Percentiles rank a stretch among this genome's conserved stretches.
phyloP scores from a whole-genome alignment of 2,797 vertebrate genomes.

The Mallotus villosus region DNA sequence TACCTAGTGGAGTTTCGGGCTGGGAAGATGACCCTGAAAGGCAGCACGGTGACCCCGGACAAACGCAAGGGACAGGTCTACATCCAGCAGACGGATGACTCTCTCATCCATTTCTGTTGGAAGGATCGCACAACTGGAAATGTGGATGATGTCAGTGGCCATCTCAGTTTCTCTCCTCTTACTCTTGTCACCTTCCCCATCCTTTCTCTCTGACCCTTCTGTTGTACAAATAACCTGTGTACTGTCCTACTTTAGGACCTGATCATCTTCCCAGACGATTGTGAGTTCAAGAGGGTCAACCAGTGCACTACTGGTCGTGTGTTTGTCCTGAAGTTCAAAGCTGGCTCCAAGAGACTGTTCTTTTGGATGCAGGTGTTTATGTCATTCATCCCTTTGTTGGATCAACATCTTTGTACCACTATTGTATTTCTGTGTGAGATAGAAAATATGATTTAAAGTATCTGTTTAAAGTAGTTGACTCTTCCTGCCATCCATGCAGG shows the following conservation, averaged over 20 bases:
- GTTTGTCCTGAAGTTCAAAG: slow-evolving; percentile 96
- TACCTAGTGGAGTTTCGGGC: slow-evolving; percentile 96
- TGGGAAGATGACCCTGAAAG: slow-evolving; percentile 95
- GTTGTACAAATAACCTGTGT: background rate
- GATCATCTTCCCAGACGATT: slow-evolving; percentile 98
- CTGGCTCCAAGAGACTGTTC: slow-evolving; percentile 95
- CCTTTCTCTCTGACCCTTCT: background rate
- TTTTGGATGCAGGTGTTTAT: slow-evolving; percentile 96
- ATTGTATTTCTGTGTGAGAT: background rate
- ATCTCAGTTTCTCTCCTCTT: background rate
- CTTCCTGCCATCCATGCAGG: slow-evolving; percentile 51
- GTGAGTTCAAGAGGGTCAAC: slow-evolving; percentile 93
- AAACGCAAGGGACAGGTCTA: slow-evolving; percentile 95
- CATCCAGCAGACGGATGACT: slow-evolving; percentile 96
- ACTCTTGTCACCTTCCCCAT: background rate
- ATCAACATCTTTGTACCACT: background rate
- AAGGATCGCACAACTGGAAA: slow-evolving; percentile 92
- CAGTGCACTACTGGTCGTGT: slow-evolving; percentile 96
- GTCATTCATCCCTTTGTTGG: background rate
- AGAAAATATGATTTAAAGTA: no score
- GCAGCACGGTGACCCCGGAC: slow-evolving; percentile 93
- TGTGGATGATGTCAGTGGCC: slow-evolving; percentile 87
- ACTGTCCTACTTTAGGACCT: slow-evolving; percentile 77
- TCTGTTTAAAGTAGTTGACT: background rate
- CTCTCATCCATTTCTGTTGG: slow-evolving; percentile 98